Evolutionary conservation across 53 echinoderm and acorn worm genomes (phyloP), one percentile per base, ranked within the genome.

Genomic region (Echinarachnius parma): DNA sequence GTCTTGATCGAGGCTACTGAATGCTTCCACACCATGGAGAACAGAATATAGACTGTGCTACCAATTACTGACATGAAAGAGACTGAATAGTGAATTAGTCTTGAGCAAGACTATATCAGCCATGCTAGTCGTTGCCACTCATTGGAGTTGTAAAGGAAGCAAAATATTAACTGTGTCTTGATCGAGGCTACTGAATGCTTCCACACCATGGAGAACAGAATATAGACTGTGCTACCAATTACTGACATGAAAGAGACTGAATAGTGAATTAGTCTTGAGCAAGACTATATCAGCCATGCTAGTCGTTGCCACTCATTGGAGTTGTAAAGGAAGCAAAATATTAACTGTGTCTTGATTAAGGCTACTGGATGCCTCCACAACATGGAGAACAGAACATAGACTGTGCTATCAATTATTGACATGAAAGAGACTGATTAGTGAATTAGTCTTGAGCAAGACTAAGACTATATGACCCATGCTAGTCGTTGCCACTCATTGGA

Each of bases 41-140:
- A 77, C 28, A 62, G 77, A 47, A 53, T 50, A 53, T 46, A 31
- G 31, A 1, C 18, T 14, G 52, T 18, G n/a, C n/a, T n/a, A n/a
- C n/a, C n/a, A n/a, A n/a, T n/a, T n/a, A n/a, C n/a, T n/a, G n/a
- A n/a, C n/a, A n/a, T n/a, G n/a, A n/a, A n/a, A n/a, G n/a, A n/a
- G n/a, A n/a, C n/a, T n/a, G n/a, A n/a, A n/a, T n/a, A n/a, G n/a
- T n/a, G n/a, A n/a, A n/a, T n/a, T n/a, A n/a, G n/a, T n/a, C n/a
- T n/a, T n/a, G n/a, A n/a, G n/a, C n/a, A n/a, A n/a, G n/a, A n/a
- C 89, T 29, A 58, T 94, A 8, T 91, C 91, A 13, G 84, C 87
- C 22, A 84, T 87, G 59, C 60, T 94, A 5, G 84, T 91, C 25
- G 94, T 94, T 25, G 94, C n/a, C n/a, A n/a, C n/a, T n/a, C n/a